phyloP scores from a whole-genome alignment of 2,797 vertebrate genomes.

The Poeciliopsis infans region DNA sequence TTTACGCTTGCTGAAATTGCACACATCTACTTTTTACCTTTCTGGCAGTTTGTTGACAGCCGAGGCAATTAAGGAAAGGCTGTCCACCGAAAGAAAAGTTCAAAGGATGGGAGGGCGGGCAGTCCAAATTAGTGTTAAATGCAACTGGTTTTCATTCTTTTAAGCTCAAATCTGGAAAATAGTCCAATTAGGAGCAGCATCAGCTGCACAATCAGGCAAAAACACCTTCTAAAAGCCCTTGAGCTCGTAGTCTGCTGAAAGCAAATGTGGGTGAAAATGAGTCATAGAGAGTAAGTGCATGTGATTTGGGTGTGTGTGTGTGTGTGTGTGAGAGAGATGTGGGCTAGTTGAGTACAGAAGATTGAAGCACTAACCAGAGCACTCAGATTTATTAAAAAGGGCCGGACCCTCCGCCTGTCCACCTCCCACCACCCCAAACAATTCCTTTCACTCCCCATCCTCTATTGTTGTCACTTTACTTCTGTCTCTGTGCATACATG shows the following conservation, averaged over 20 bases:
- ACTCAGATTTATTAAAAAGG: conserved; percentile 85
- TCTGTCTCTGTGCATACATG: conserved; percentile 72
- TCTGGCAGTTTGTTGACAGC: conserved; percentile 7
- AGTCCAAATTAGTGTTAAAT: conserved; percentile 12
- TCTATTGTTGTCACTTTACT: conserved; percentile 79
- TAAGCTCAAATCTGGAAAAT: conserved; percentile 34
- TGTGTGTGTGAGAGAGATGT: conserved; percentile 51
- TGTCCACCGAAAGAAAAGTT: conserved; percentile 15
- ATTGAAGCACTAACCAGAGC: conserved; percentile 82
- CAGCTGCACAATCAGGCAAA: conserved; percentile 50
- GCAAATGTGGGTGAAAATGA: conserved; percentile 71
- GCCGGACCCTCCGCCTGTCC: conserved; percentile 57
- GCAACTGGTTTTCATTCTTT: conserved; percentile 15
- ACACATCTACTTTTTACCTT: conserved; percentile 4
- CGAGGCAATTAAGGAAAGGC: conserved; percentile 2
- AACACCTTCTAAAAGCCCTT: conserved; percentile 70
- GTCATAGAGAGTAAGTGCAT: conserved; percentile 65
- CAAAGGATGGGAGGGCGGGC: neutral
- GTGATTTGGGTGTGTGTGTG: conserved; percentile 49
- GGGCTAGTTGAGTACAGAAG: conserved; percentile 71
- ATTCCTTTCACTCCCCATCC: conserved; percentile 50
- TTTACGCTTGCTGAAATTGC: conserved; percentile 31
- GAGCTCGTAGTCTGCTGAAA: conserved; percentile 51
- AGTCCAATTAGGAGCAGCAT: conserved; percentile 47
- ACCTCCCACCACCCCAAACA: conserved; percentile 25